phyloP scores from a whole-genome alignment of 2,797 vertebrate genomes.

The Danio choprae region DNA sequence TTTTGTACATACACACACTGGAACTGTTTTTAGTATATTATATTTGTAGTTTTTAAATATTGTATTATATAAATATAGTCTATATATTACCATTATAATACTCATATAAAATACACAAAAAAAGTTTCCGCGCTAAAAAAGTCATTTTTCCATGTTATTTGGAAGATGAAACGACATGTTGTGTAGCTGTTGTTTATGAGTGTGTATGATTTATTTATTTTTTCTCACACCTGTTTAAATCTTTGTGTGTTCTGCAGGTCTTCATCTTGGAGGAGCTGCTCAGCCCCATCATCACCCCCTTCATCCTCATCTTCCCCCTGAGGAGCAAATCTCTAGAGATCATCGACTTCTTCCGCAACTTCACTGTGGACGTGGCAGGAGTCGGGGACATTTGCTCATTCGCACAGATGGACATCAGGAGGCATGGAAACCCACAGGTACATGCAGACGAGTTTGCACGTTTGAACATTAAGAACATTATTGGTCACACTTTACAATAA shows the following conservation, averaged over 20 bases:
- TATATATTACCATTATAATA: too few species aligned
- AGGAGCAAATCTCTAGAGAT: conserved; percentile 96
- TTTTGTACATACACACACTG: too few species aligned
- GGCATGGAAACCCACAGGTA: conserved; percentile 94
- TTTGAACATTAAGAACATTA: background rate
- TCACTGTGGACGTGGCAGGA: conserved; percentile 94
- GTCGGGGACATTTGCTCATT: conserved; percentile 98
- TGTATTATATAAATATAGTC: too few species aligned
- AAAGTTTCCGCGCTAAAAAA: too few species aligned
- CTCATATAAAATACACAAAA: too few species aligned
- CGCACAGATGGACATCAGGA: conserved; percentile 97
- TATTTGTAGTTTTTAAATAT: too few species aligned
- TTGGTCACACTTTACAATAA: too few species aligned
- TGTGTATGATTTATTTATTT: too few species aligned
- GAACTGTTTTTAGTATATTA: too few species aligned
- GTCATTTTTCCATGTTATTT: too few species aligned
- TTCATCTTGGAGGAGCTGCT: conserved; percentile 96
- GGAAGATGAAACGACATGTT: too few species aligned
- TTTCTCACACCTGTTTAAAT: background rate
- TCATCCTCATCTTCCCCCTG: conserved; percentile 94
- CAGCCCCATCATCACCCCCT: conserved; percentile 95
- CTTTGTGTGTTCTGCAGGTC: conserved; percentile 74
- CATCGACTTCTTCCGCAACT: conserved; percentile 98
- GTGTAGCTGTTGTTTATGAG: too few species aligned
- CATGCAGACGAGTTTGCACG: background rate